These are phyloP conservation scores for Stercorarius parasiticus DNA, from an alignment of 2,113 vertebrate genomes.

Conservation along the genomic window DNA sequence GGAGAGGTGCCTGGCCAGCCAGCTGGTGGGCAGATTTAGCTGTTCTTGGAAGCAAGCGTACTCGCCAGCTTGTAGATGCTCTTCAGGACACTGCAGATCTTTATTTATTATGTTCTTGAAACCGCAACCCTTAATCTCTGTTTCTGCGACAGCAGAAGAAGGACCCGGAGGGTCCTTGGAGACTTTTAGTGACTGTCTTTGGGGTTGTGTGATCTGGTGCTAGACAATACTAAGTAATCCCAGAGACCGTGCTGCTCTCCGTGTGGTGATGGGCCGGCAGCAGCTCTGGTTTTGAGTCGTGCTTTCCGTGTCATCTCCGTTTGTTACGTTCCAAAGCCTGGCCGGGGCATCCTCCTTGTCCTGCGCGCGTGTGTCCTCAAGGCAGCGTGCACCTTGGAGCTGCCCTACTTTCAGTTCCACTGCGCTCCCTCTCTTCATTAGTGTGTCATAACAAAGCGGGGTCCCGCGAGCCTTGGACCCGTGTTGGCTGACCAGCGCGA, in stretches of 20 bases:
- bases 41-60: not conserved
- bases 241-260: not conserved
- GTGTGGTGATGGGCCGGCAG: not conserved
- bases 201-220: not conserved
- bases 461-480: not conserved
- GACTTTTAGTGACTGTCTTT: not conserved
- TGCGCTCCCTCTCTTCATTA: rapidly evolving
- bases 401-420: rapidly evolving
- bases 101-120: not conserved
- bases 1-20: not conserved
- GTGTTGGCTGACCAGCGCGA: rapidly evolving
- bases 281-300: not conserved
- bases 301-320: not conserved
- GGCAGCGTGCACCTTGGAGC: not conserved
- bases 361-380: rapidly evolving
- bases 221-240: not conserved
- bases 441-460: rapidly evolving
- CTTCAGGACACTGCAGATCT: not conserved
- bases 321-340: not conserved
- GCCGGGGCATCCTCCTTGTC: not conserved
- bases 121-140: not conserved
- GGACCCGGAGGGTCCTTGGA: not conserved
- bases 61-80: not conserved
- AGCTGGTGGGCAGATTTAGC: not conserved
- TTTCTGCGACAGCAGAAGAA: not conserved